Evolutionary conservation across 1,140 invertebrate genomes (phyloP), one percentile per base, ranked within the genome.

Genomic region (Laodelphax striatellus): DNA sequence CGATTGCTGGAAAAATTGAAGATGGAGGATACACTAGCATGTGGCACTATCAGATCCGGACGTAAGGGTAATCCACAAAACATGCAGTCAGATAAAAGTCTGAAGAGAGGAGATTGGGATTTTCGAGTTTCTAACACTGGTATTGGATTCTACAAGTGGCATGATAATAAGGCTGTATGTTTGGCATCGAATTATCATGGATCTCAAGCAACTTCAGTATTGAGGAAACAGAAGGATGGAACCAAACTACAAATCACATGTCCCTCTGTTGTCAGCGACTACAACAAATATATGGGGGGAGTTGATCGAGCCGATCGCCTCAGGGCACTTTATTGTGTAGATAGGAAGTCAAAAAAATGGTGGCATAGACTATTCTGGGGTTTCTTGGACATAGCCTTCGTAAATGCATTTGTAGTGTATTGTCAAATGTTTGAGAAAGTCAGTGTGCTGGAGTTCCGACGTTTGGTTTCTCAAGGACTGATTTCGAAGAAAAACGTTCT

Each of bases 231-330:
- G 50, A 62, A 60, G 34, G 58, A 60, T 60, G 58, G 58, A 28
- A 50, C 21, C 57, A 65, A 64, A 61, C 60, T 73, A 6, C 67
- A 71, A 55, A 69, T 77, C 22, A 16, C 63, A 52, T 70, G 73
- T 62, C 72, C 72, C 44, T 65, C 66, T 63, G 67, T 74, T 55
- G 71, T 77, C 1, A 68, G 68, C 56, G 64, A 70, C 52, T 77
- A 77, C 63, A 77, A 76, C 65, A 64, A 65, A 44, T 65, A 70
- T 44, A 70, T 70, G 68, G 69, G 66, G 56, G 68, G 67, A 17
- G 70, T 71, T 16, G 70, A 72, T 62, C 66, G 75, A 52, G 71
- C 70, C 60, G 75, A 77, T 69, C 71, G 69, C 57, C 70, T 75
- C 64, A 68, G 74, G 63, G 69, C 52, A 13, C 38, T 61, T 13